Percentiles rank a stretch among this genome's conserved stretches.
Evolutionary conservation across 2,113 vertebrate species (phyloP).

Genomic region (Paralichthys olivaceus): DNA sequence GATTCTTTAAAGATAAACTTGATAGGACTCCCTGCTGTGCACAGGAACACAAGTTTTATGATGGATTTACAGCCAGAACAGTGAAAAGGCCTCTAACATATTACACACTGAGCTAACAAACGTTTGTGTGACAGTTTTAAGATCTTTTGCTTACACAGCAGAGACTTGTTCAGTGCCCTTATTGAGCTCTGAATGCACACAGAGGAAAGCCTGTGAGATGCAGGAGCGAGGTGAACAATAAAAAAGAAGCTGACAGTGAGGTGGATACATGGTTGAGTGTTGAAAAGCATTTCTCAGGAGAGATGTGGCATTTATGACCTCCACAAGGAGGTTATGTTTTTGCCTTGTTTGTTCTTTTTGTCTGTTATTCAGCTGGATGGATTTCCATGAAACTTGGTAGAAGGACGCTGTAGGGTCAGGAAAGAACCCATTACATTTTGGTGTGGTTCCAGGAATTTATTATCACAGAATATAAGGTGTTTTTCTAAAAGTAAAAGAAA

Average conservation of each 20-base stretch:
- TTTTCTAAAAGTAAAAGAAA: too few species aligned
- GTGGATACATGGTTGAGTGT: neutral
- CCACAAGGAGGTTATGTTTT: too few species aligned
- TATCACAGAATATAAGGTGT: too few species aligned
- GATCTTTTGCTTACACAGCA: slow-evolving; percentile 1
- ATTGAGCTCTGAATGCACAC: neutral
- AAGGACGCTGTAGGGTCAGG: too few species aligned
- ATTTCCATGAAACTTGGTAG: too few species aligned
- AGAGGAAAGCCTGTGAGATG: neutral
- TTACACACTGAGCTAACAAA: neutral
- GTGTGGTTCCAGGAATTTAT: too few species aligned
- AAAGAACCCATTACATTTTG: too few species aligned
- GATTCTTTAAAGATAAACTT: neutral
- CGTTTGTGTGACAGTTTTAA: neutral
- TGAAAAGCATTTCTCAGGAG: neutral
- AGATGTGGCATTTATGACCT: neutral
- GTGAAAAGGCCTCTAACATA: neutral
- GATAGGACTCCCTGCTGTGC: neutral
- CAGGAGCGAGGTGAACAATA: neutral
- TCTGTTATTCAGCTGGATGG: too few species aligned
- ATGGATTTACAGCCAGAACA: neutral
- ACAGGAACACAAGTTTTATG: neutral
- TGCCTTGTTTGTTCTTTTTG: too few species aligned
- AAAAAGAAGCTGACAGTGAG: neutral
- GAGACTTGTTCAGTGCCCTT: neutral